Evolutionary conservation across 2,113 vertebrate genomes (phyloP), one percentile per base, ranked within the genome.

Genomic region (Ailurus styani): DNA sequence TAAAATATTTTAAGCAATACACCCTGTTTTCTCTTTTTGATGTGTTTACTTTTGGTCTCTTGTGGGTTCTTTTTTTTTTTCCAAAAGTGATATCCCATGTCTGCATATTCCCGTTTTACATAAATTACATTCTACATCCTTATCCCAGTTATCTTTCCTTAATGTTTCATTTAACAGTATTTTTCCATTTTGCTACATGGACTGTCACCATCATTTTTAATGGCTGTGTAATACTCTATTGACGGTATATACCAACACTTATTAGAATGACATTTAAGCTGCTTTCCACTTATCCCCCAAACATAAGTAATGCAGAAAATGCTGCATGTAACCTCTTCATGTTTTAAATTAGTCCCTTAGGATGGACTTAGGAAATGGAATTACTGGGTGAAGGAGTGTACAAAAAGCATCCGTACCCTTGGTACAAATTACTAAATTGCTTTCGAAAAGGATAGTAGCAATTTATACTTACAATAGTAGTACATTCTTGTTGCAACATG

Each of bases 301-400:
- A 87, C 87, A 8, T 4, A 91, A 92, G 75, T 68, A 54, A 34
- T 42, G 4, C 8, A 40, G 42, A 81, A 47, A 85, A 73, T 27
- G 64, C 47, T 94, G 21, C 73, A 23, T 77, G 14, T 2, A 50
- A 78, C 66, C 13, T 90, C 37, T 85, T 91, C 57, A 20, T 86
- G 31, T 81, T 92, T 97, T 87, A 72, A 82, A 77, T 86, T 25
- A 95, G 66, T 88, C 84, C 68, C 77, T 91, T 40, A 54, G 55
- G 31, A 40, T 77, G 72, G 73, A 78, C 68, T 91, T 70, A 62
- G 91, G 93, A 96, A 92, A 84, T 88, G 64, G 72, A 90, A 94
- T 94, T 66, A 31, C 42, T 75, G n/a, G 70, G 75, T 64, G 37
- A 94, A 93, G 42, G 14, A 75, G 27, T n/a, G 6, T 21, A 60